These are phyloP conservation scores for Falco berigora DNA, from an alignment of 2,797 vertebrate genomes.

Conservation along the genomic window DNA sequence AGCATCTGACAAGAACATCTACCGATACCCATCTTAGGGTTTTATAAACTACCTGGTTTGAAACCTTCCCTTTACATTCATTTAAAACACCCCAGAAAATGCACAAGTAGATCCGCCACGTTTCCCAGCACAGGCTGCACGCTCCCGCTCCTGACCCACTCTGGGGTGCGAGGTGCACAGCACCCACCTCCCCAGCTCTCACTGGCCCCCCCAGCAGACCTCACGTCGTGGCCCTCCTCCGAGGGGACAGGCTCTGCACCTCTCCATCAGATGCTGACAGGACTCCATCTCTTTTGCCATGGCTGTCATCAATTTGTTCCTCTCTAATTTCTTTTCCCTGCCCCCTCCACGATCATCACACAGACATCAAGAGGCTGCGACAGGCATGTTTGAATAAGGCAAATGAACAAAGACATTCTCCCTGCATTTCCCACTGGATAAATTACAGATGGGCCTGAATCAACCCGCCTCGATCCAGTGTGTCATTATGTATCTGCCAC, in stretches of 20 bases:
- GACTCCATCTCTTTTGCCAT: not conserved
- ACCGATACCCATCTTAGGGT: not conserved
- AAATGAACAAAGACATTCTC: conserved; percentile 55
- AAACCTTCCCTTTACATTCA: not conserved
- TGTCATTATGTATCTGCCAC: conserved; percentile 12
- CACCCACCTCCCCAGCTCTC: fast-evolving
- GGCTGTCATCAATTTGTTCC: conserved; percentile 44
- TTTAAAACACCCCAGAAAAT: fast-evolving
- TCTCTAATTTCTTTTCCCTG: not conserved
- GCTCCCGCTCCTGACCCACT: not conserved
- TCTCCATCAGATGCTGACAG: fast-evolving
- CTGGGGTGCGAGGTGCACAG: no score
- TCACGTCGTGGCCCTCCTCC: not conserved
- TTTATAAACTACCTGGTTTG: not conserved
- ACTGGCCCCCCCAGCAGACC: not conserved
- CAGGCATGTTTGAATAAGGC: conserved; percentile 31
- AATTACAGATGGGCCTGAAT: conserved; percentile 34
- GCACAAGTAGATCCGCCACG: fast-evolving
- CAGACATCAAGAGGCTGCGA: not conserved
- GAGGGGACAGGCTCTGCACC: not conserved
- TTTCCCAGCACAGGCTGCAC: fast-evolving
- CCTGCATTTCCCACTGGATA: conserved; percentile 28
- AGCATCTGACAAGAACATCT: not conserved
- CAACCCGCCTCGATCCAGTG: not conserved
- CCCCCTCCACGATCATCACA: not conserved